Evolutionary conservation across 2,888 invertebrate genomes (phyloP).

Genomic region (Limnephilus lunatus): DNA sequence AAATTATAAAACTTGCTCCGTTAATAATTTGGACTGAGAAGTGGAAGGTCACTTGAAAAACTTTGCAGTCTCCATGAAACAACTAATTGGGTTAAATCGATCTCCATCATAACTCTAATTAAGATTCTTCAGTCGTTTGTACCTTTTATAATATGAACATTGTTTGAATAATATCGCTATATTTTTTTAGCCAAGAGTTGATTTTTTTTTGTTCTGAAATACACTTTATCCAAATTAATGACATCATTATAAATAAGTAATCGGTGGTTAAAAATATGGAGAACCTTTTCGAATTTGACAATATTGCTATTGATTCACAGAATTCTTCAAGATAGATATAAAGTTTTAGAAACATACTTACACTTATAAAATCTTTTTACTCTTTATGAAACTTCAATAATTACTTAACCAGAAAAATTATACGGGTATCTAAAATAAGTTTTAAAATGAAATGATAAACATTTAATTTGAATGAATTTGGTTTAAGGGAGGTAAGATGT

Average conservation of each 20-base stretch:
- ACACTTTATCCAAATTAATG: background rate
- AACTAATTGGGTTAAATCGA: slow-evolving; percentile 13
- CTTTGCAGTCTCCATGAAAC: background rate
- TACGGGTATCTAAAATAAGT: background rate
- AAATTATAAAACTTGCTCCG: slow-evolving; percentile 16
- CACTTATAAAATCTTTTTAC: background rate
- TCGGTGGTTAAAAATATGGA: background rate
- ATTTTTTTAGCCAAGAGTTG: background rate
- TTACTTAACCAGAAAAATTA: background rate
- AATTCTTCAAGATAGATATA: background rate
- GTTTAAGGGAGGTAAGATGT: no score
- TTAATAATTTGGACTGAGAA: slow-evolving; percentile 12
- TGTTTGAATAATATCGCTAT: background rate
- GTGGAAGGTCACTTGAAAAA: slow-evolving; percentile 24
- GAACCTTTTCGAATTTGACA: background rate
- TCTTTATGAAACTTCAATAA: background rate
- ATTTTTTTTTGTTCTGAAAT: background rate
- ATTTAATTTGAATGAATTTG: no score
- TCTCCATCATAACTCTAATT: background rate
- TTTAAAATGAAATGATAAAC: background rate
- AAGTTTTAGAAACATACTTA: background rate
- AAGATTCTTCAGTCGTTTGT: background rate
- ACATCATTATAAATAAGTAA: background rate
- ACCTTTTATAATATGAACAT: background rate
- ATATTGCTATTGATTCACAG: background rate